Conservation (phyloP, 2,888 invertebrate species). For the Plagodis dolabraria region DNA sequence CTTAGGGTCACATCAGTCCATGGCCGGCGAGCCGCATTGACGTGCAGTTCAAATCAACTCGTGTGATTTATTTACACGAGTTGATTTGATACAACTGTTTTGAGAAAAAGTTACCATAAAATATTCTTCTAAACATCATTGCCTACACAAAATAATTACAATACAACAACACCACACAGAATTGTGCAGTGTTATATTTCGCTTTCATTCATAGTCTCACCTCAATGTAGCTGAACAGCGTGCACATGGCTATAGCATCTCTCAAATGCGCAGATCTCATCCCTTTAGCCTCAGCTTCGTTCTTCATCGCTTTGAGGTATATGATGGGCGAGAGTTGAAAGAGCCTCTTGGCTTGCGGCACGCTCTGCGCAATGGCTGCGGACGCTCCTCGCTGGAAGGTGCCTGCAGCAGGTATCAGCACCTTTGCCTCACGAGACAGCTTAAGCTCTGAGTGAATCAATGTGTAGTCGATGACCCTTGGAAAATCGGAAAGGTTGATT, state of each 20-base stretch:
- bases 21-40: too few species aligned
- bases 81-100: too few species aligned
- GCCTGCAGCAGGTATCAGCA: slow-evolving; percentile 88
- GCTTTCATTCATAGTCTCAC: slow-evolving; percentile 25
- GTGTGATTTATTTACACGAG: too few species aligned
- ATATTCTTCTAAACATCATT: too few species aligned
- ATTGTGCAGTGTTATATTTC: background rate
- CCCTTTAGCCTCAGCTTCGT: slow-evolving; percentile 90
- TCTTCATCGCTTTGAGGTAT: slow-evolving; percentile 94
- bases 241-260: slow-evolving; percentile 96
- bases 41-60: too few species aligned
- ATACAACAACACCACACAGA: background rate
- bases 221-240: slow-evolving; percentile 87
- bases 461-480: slow-evolving; percentile 88
- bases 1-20: too few species aligned
- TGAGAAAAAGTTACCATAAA: too few species aligned
- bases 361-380: slow-evolving; percentile 86
- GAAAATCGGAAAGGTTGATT: slow-evolving; percentile 30
- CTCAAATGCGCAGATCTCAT: slow-evolving; percentile 94
- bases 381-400: slow-evolving; percentile 90
- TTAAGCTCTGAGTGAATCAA: slow-evolving; percentile 89
- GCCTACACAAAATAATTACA: background rate
- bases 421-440: slow-evolving; percentile 85
- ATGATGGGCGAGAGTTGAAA: slow-evolving; percentile 92
- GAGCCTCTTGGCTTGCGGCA: slow-evolving; percentile 85